phyloP scores from a whole-genome alignment of 2,113 vertebrate species.

The Zosterops japonicus region DNA sequence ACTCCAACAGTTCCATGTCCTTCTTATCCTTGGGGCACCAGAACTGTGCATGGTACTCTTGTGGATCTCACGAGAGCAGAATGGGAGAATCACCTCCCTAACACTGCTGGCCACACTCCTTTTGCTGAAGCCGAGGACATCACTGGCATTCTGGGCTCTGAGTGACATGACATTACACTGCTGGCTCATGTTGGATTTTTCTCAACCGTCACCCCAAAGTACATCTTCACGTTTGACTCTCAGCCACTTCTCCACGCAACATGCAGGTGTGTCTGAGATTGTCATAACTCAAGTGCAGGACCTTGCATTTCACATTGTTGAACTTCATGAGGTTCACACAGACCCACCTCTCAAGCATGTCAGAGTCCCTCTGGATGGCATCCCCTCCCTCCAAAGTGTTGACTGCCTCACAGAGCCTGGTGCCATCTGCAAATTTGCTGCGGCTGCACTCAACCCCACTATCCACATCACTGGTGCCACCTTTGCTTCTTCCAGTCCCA shows the following conservation, averaged over 20 bases:
- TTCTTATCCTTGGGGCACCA: neutral
- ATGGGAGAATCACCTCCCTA: neutral
- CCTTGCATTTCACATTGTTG: neutral
- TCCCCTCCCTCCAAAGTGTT: neutral
- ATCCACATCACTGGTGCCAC: neutral
- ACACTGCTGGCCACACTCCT: neutral
- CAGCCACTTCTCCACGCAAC: accelerated
- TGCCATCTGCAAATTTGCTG: neutral
- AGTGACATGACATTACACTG: neutral
- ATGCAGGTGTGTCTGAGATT: neutral
- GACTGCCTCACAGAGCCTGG: no score
- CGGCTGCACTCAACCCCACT: neutral
- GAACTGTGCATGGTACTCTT: neutral
- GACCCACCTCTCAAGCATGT: neutral
- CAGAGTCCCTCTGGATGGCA: neutral
- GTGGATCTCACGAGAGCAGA: neutral
- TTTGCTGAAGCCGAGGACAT: neutral
- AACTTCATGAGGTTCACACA: neutral
- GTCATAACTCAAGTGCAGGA: neutral
- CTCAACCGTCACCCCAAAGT: neutral
- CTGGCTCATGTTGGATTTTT: neutral
- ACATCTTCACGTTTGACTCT: neutral
- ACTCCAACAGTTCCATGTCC: neutral
- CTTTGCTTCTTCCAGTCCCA: neutral
- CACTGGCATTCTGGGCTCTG: neutral